phyloP scores from a whole-genome alignment of 2,113 vertebrate genomes.

The Oreotrochilus melanogaster region DNA sequence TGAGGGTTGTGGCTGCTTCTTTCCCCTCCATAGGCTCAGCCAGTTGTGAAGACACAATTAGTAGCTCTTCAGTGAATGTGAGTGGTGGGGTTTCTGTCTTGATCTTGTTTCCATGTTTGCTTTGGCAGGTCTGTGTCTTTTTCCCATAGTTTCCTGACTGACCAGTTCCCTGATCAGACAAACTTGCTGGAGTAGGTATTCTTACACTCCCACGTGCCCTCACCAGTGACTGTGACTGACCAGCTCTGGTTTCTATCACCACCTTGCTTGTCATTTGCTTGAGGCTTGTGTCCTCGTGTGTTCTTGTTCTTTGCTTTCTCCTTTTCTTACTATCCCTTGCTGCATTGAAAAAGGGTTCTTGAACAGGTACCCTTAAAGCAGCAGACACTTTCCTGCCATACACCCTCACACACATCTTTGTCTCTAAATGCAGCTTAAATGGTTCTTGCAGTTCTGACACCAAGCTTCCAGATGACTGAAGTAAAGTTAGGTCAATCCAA shows the following conservation, averaged over 20 bases:
- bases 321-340: neutral
- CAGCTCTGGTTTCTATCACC: neutral
- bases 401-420: neutral
- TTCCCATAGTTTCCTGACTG: neutral
- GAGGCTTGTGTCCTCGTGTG: neutral
- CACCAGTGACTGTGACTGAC: neutral
- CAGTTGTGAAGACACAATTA: neutral
- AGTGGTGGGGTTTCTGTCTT: neutral
- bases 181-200: neutral
- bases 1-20: fast-evolving
- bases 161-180: fast-evolving
- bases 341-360: neutral
- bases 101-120: neutral
- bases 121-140: neutral
- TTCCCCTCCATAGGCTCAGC: neutral
- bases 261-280: neutral
- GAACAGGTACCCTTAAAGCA: neutral
- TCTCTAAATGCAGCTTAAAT: neutral
- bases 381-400: neutral
- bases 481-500: neutral
- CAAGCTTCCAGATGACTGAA: neutral
- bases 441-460: neutral
- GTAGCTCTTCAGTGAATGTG: neutral
- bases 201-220: fast-evolving
- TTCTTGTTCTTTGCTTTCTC: neutral